These are phyloP conservation scores for Ophraella communa DNA, from an alignment of 2,888 invertebrate genomes.

Conservation along the genomic window DNA sequence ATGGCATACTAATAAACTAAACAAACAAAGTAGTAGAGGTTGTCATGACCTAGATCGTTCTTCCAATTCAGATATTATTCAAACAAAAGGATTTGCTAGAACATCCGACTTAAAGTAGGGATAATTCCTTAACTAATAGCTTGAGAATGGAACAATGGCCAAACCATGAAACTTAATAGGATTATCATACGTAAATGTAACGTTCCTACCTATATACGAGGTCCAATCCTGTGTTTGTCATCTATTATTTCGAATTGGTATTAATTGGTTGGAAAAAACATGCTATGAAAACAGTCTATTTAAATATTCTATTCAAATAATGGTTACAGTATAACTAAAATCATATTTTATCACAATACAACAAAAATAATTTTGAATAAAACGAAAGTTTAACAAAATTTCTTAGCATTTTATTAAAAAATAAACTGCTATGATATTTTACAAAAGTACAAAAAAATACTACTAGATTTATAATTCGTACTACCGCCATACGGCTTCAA, in stretches of 20 bases:
- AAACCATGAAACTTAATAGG: slow-evolving; percentile 34
- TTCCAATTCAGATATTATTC: slow-evolving; percentile 25
- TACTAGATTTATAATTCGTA: too few species aligned
- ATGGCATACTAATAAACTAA: too few species aligned
- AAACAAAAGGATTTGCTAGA: slow-evolving; percentile 24
- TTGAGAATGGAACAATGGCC: slow-evolving; percentile 35
- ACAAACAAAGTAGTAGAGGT: too few species aligned
- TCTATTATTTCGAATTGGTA: background rate
- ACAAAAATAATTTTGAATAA: too few species aligned
- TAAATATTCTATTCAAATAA: background rate
- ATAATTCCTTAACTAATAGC: slow-evolving; percentile 36
- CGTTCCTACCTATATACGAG: background rate
- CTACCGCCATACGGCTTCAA: too few species aligned
- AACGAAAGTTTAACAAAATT: too few species aligned
- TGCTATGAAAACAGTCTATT: background rate
- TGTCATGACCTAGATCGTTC: slow-evolving; percentile 23
- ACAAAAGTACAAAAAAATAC: too few species aligned
- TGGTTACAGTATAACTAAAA: too few species aligned
- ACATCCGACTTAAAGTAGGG: slow-evolving; percentile 24
- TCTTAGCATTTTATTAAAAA: too few species aligned
- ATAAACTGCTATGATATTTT: too few species aligned
- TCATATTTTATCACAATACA: too few species aligned
- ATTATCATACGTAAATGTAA: slow-evolving; percentile 32
- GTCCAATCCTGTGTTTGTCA: background rate
- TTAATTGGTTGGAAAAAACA: background rate